Conservation (phyloP, 1,140 invertebrate species). For the Parasteatoda tepidariorum region DNA sequence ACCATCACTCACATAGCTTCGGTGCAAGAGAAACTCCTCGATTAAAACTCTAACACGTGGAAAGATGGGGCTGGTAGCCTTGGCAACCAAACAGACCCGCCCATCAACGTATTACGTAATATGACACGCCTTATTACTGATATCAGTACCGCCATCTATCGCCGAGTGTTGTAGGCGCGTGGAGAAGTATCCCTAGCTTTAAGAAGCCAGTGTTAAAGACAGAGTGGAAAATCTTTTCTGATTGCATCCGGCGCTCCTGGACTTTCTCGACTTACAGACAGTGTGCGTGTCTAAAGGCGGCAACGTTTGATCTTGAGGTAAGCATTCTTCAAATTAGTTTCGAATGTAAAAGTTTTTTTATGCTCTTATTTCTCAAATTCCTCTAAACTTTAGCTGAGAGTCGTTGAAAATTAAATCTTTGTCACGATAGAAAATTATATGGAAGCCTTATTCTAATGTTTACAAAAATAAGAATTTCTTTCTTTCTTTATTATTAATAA, state of each 20-base stretch:
- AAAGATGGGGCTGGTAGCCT: conserved; percentile 15
- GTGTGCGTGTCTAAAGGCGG: conserved; percentile 25
- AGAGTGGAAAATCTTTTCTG: conserved; percentile 28
- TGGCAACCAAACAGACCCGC: conserved; percentile 25
- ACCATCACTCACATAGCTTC: conserved; percentile 41
- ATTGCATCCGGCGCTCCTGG: conserved; percentile 42
- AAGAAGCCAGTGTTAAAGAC: conserved; percentile 6
- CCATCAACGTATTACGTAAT: conserved; percentile 19
- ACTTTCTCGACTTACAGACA: conserved; percentile 26
- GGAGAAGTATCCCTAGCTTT: conserved; percentile 31
- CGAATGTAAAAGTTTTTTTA: background rate
- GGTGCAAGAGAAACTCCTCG: conserved; percentile 14
- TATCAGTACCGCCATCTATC: conserved; percentile 33
- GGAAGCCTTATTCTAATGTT: too few species aligned
- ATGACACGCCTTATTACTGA: conserved; percentile 10
- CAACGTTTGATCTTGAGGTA: conserved; percentile 34
- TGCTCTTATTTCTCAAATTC: too few species aligned
- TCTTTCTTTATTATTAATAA: too few species aligned
- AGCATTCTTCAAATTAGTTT: background rate
- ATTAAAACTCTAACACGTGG: conserved; percentile 45
- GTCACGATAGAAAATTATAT: too few species aligned
- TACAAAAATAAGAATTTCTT: too few species aligned
- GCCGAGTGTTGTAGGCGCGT: background rate
- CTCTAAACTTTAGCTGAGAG: too few species aligned
- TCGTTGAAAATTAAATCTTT: too few species aligned